Evolutionary conservation across 2,113 vertebrate species (phyloP).

Genomic region (Ageneiosus marmoratus): DNA sequence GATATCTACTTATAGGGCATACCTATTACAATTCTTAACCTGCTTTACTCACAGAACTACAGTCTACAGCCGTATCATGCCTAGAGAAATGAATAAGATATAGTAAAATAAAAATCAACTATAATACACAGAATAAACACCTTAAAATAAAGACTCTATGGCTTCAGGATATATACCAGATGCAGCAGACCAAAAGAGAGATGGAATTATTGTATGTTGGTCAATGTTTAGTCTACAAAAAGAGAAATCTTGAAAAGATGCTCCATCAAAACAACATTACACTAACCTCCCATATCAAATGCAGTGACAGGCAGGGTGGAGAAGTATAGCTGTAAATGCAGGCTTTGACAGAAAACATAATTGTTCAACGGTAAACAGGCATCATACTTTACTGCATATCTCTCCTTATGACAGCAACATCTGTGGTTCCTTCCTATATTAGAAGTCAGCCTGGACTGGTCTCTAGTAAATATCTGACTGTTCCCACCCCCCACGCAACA

Average conservation of each 20-base stretch:
- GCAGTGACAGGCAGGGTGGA: slow-evolving; percentile 56
- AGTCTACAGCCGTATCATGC: neutral
- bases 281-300: slow-evolving; percentile 48
- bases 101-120: neutral
- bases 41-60: neutral
- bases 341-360: slow-evolving; percentile 18
- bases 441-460: slow-evolving; percentile 4
- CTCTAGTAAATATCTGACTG: slow-evolving; percentile 26
- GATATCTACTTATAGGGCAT: neutral
- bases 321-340: slow-evolving; percentile 45
- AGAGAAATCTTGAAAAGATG: neutral
- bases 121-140: neutral
- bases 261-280: slow-evolving; percentile 24
- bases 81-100: neutral
- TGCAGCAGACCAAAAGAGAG: neutral
- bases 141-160: neutral
- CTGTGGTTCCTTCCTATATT: slow-evolving; percentile 25
- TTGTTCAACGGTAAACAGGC: slow-evolving; percentile 3
- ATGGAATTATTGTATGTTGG: slow-evolving; percentile 7
- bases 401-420: neutral
- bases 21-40: neutral
- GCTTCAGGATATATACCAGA: slow-evolving; percentile 1
- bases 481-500: neutral
- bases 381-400: neutral
- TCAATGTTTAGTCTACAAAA: slow-evolving; percentile 15